phyloP scores from a whole-genome alignment of 2,113 vertebrate species.

The Mirza zaza region DNA sequence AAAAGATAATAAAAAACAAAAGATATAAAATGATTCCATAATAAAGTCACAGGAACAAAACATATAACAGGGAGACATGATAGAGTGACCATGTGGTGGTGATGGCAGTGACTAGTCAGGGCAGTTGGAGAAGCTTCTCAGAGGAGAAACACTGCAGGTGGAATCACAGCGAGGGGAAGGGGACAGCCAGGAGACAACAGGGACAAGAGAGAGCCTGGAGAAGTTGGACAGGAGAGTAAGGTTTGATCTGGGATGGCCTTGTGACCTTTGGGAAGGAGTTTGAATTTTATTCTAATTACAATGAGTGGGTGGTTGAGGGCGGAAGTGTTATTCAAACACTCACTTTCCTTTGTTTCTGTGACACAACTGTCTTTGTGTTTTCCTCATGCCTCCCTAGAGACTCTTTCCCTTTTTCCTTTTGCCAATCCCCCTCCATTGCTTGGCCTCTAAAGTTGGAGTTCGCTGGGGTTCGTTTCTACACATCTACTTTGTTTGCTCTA shows the following conservation, averaged over 20 bases:
- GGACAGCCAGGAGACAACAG: background rate
- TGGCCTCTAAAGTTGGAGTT: background rate
- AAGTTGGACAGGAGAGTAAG: background rate
- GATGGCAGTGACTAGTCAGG: background rate
- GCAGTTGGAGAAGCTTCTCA: background rate
- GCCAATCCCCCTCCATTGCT: background rate
- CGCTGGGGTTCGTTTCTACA: background rate
- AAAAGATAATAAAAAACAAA: background rate
- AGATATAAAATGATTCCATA: background rate
- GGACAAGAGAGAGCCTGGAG: background rate
- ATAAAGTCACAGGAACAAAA: background rate
- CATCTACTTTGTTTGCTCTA: background rate
- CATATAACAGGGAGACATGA: too few relatives aligned
- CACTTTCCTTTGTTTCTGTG: background rate
- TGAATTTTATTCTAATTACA: background rate
- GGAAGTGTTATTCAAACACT: background rate
- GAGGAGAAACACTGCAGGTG: background rate
- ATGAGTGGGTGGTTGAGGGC: background rate
- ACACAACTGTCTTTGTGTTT: background rate
- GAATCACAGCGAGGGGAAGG: background rate
- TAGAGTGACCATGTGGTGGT: background rate
- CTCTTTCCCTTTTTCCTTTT: background rate
- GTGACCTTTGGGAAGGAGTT: background rate
- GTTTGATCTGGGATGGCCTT: background rate
- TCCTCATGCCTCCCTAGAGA: background rate